Evolutionary conservation across 2,888 invertebrate genomes (phyloP).

Genomic region (Aricia artaxerxes): DNA sequence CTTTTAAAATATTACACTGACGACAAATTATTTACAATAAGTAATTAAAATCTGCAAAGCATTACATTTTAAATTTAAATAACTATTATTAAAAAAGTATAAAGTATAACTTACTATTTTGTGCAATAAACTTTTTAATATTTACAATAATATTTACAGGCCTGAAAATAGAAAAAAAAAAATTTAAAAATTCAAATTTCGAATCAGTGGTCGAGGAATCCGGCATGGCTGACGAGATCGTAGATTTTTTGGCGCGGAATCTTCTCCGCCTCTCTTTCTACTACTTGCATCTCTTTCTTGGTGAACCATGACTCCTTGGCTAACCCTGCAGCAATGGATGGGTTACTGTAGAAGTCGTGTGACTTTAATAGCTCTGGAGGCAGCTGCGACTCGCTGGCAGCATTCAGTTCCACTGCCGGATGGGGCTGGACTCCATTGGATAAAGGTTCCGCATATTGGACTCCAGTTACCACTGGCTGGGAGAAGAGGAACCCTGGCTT

Average conservation of each 20-base stretch:
- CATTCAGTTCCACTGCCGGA: conserved; percentile 86
- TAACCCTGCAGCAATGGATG: conserved; percentile 84
- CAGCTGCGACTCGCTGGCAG: conserved; percentile 86
- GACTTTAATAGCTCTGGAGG: conserved; percentile 84
- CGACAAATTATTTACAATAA: not conserved
- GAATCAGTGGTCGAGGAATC: conserved; percentile 72
- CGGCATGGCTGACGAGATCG: conserved; percentile 87
- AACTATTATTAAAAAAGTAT: not conserved
- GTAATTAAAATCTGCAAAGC: not conserved
- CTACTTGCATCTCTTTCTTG: conserved; percentile 88
- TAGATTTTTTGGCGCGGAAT: conserved; percentile 89
- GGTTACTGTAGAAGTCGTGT: conserved; percentile 87
- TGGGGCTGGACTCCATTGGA: conserved; percentile 76
- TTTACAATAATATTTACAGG: conserved; percentile 24
- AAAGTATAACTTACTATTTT: not conserved
- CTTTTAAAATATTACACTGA: not conserved
- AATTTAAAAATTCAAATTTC: not conserved
- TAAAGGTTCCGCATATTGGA: conserved; percentile 70
- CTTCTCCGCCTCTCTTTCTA: conserved; percentile 89
- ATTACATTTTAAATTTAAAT: not conserved
- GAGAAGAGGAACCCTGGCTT: conserved; percentile 72
- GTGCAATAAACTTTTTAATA: conserved; percentile 23
- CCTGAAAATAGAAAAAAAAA: not conserved
- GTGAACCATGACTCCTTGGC: conserved; percentile 90
- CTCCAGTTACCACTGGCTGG: conserved; percentile 66